These are phyloP conservation scores for Drosophila siamana DNA, from an alignment of 2,888 invertebrate genomes.

Conservation along the genomic window DNA sequence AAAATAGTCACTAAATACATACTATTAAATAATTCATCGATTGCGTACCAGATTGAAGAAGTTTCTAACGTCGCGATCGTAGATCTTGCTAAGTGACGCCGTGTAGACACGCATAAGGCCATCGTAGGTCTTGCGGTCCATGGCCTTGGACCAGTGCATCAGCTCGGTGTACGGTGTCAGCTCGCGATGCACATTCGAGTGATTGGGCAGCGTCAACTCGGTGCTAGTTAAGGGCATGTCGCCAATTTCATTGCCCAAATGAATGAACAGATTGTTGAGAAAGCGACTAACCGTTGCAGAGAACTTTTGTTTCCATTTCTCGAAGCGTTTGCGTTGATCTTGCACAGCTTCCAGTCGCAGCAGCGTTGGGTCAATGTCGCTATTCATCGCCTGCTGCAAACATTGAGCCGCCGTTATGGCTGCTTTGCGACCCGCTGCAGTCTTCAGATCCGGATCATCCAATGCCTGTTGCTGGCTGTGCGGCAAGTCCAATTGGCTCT, in stretches of 20 bases:
- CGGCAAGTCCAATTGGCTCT: constrained; percentile 90
- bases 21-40: not conserved
- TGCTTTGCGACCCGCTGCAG: constrained; percentile 87
- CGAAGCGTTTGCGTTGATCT: constrained; percentile 92
- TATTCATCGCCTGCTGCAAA: constrained; percentile 90
- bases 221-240: constrained; percentile 85
- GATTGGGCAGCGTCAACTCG: constrained; percentile 90
- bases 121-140: constrained; percentile 93
- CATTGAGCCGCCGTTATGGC: constrained; percentile 91
- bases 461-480: constrained; percentile 89
- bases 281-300: constrained; percentile 94
- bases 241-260: constrained; percentile 93
- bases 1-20: not conserved
- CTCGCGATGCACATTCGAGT: constrained; percentile 93
- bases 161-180: constrained; percentile 94
- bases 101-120: constrained; percentile 94
- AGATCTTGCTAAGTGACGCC: constrained; percentile 92
- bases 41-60: constrained; percentile 80
- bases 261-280: constrained; percentile 97
- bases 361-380: constrained; percentile 88
- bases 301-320: constrained; percentile 92
- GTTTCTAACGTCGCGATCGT: constrained; percentile 92
- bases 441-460: constrained; percentile 90
- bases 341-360: constrained; percentile 91
- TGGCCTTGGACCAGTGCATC: constrained; percentile 95